Conservation (phyloP, 2,888 invertebrate genomes). For the Rhamnusium bicolor region DNA sequence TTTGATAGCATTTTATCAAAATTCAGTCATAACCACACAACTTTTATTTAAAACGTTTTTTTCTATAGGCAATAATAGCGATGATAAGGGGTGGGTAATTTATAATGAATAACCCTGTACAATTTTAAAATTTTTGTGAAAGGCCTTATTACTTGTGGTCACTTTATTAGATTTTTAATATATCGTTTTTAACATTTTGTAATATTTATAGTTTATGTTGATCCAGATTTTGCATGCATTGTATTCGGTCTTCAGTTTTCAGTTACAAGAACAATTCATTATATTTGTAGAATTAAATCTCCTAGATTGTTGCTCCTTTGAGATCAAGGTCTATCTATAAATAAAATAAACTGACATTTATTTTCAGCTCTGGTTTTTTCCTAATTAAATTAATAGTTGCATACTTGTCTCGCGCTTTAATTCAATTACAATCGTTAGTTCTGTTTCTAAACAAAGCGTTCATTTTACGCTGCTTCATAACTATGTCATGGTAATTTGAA, state of each 20-base stretch:
- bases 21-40: no score
- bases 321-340: background rate
- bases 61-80: no score
- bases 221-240: no score
- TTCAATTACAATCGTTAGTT: background rate
- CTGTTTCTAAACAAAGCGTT: background rate
- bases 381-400: conserved; percentile 14
- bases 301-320: background rate
- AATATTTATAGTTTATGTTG: no score
- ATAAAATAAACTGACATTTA: background rate
- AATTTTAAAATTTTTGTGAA: no score
- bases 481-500: conserved; percentile 28
- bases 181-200: no score
- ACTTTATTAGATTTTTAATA: no score
- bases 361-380: background rate
- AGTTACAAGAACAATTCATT: background rate
- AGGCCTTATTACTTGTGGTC: no score
- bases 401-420: background rate
- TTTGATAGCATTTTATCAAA: no score
- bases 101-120: no score
- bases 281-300: background rate
- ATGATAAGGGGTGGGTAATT: no score
- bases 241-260: background rate
- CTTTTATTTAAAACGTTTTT: no score
- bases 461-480: conserved; percentile 6